Conservation (phyloP, 1,140 invertebrate species). For the Phymastichus coffea region DNA sequence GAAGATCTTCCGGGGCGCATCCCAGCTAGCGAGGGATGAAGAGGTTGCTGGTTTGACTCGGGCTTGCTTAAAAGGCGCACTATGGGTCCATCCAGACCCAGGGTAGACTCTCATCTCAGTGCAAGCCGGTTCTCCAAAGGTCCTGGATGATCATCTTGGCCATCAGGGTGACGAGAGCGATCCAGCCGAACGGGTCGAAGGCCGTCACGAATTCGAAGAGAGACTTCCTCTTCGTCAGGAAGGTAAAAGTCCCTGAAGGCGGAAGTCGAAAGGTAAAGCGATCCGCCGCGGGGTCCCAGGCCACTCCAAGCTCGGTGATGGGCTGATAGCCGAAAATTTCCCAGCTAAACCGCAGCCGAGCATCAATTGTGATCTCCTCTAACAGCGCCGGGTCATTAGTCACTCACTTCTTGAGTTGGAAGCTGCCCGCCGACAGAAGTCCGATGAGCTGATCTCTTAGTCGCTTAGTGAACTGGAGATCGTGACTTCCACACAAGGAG, state of each 20-base stretch:
- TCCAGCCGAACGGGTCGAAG: neutral
- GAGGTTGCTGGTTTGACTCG: neutral
- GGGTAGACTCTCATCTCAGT: neutral
- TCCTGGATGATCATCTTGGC: neutral
- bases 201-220: neutral
- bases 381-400: neutral
- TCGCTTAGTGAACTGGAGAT: neutral
- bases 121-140: neutral
- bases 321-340: no score
- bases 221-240: neutral
- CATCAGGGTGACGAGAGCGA: neutral
- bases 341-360: no score
- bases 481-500: neutral
- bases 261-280: no score
- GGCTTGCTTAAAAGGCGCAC: neutral
- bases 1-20: neutral
- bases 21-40: neutral
- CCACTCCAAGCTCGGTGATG: no score
- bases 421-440: slow-evolving; percentile 1
- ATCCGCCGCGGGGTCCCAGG: no score
- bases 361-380: neutral
- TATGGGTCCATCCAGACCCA: neutral
- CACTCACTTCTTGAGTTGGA: slow-evolving; percentile 5
- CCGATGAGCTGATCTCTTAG: neutral
- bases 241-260: no score